Conservation (phyloP, 2,113 vertebrate genomes). For the Lontra canadensis region DNA sequence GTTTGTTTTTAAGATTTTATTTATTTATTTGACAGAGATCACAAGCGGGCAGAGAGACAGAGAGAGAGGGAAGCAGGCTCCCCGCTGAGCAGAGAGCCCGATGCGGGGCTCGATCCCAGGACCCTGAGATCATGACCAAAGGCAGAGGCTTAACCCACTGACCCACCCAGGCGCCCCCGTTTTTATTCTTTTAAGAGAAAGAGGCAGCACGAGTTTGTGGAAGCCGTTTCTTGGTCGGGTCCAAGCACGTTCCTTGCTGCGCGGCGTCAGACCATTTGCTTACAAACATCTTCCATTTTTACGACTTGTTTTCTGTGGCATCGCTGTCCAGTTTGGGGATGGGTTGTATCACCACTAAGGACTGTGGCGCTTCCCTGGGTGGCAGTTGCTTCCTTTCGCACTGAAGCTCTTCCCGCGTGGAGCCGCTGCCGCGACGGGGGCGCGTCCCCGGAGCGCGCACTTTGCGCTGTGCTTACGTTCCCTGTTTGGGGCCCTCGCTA, state of each 20-base stretch:
- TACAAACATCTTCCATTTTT: not conserved
- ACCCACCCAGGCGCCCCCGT: no score
- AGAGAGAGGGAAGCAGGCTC: no score
- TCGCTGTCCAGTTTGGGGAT: not conserved
- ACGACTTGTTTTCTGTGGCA: not conserved
- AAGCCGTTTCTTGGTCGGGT: not conserved
- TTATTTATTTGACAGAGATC: no score
- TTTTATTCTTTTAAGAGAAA: not conserved
- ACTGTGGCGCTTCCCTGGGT: not conserved
- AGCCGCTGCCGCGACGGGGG: not conserved
- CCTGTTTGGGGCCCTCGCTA: not conserved
- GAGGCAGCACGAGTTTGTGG: not conserved
- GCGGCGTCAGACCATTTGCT: not conserved
- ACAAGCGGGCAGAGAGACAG: no score
- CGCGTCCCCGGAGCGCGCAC: rapidly evolving
- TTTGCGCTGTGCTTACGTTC: not conserved
- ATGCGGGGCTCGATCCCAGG: no score
- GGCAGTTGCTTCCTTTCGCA: not conserved
- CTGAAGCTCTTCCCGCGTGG: not conserved
- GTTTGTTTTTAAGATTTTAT: no score
- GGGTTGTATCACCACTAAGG: not conserved
- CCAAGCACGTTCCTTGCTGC: not conserved
- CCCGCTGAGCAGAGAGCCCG: no score
- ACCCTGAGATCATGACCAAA: no score
- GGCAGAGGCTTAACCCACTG: no score